Percentiles rank a stretch among this genome's conserved stretches.
Conservation (phyloP, 2,888 invertebrate genomes). For the Lochmaea capreae region DNA sequence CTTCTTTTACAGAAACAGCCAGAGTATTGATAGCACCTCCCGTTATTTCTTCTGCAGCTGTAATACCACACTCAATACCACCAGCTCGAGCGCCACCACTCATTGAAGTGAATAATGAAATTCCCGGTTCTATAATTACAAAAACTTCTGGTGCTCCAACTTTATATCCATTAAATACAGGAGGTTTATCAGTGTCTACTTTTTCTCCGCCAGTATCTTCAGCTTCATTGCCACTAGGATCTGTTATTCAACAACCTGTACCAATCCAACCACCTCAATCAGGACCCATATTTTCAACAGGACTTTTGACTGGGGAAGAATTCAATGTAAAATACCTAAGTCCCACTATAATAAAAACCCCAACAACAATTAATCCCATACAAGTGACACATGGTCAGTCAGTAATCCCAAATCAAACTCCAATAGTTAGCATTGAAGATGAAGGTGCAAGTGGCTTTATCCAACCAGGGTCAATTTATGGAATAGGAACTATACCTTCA, state of each 20-base stretch:
- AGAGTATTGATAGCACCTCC: conserved; percentile 44
- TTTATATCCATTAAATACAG: neutral
- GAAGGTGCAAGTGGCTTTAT: conserved; percentile 21
- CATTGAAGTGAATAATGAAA: conserved; percentile 33
- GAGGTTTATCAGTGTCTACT: neutral
- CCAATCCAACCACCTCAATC: neutral
- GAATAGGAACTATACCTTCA: conserved; percentile 1
- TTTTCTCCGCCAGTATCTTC: conserved; percentile 14
- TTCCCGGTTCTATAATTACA: conserved; percentile 19
- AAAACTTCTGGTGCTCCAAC: conserved; percentile 13
- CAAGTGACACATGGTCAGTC: neutral
- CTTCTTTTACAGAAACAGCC: conserved; percentile 41
- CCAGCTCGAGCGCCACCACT: conserved; percentile 33
- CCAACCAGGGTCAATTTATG: neutral
- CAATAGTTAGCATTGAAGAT: conserved; percentile 14
- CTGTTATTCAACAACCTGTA: neutral
- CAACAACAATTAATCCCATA: neutral
- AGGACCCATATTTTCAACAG: conserved; percentile 4
- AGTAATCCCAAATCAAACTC: neutral
- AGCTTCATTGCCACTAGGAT: neutral
- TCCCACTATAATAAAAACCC: neutral
- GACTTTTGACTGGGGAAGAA: conserved; percentile 12
- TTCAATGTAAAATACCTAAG: neutral
- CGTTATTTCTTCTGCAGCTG: conserved; percentile 39
- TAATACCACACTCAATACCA: conserved; percentile 33